phyloP scores from a whole-genome alignment of 1,140 invertebrate species.

The Ceratoteleas bidentatus region DNA sequence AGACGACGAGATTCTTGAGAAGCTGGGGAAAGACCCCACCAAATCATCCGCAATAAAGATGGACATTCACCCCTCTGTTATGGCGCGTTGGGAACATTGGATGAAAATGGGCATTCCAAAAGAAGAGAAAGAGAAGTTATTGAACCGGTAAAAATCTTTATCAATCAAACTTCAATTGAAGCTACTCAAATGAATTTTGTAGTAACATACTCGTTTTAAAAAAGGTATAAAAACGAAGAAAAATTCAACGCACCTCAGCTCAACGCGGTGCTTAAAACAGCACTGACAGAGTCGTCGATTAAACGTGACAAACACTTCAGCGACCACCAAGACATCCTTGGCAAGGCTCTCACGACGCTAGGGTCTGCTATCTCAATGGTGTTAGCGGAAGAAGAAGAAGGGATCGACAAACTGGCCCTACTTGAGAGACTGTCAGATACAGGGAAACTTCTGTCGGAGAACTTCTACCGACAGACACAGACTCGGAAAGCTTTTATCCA shows the following conservation, averaged over 20 bases:
- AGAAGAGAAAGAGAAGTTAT: not conserved
- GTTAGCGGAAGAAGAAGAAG: not conserved
- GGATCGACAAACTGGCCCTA: not conserved
- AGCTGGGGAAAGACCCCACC: not conserved
- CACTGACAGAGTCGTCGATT: not conserved
- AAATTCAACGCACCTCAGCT: conserved; percentile 1
- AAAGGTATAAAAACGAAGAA: not conserved
- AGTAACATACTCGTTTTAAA: too few species aligned
- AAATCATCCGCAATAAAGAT: not conserved
- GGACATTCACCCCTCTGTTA: not conserved
- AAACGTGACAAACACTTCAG: not conserved
- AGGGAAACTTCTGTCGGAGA: not conserved
- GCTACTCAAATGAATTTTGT: too few species aligned
- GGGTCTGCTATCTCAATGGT: not conserved
- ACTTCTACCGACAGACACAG: not conserved
- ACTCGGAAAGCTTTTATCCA: conserved; percentile 14
- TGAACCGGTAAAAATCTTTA: too few species aligned
- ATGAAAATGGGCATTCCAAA: not conserved
- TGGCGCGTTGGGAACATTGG: not conserved
- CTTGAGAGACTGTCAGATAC: not conserved
- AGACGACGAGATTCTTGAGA: not conserved
- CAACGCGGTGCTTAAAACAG: not conserved
- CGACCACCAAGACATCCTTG: not conserved
- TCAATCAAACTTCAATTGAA: too few species aligned
- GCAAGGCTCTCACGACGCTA: not conserved